These are phyloP conservation scores for Scartelaos histophorus DNA, from an alignment of 2,113 vertebrate genomes.

Conservation along the genomic window DNA sequence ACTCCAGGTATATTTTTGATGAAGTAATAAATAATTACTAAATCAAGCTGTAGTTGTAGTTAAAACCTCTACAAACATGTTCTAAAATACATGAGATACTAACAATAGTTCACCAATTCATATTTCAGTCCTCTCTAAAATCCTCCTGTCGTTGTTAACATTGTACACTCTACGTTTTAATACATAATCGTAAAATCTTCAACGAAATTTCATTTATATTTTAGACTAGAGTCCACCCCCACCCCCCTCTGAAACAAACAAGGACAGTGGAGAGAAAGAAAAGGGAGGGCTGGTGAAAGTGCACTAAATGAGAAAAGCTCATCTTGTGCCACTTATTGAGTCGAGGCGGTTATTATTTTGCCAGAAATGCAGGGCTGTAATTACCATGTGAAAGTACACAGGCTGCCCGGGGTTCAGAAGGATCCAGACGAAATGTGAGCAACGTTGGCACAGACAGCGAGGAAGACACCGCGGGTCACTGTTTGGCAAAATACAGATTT, in stretches of 20 bases:
- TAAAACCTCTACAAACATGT: too few species aligned
- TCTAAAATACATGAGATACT: too few species aligned
- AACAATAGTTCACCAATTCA: too few species aligned
- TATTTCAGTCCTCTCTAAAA: too few species aligned
- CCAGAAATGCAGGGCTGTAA: conserved; percentile 63
- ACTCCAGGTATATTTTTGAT: too few species aligned
- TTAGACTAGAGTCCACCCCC: too few species aligned
- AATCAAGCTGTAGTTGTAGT: too few species aligned
- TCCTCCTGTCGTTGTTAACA: too few species aligned
- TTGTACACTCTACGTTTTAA: too few species aligned
- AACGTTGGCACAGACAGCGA: conserved; percentile 49
- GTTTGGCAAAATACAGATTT: conserved; percentile 42
- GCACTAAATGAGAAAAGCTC: conserved; percentile 63
- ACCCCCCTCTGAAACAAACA: conserved; percentile 23
- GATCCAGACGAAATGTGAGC: conserved; percentile 37
- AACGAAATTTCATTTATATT: too few species aligned
- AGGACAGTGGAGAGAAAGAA: not conserved
- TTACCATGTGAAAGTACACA: conserved; percentile 63
- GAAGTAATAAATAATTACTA: too few species aligned
- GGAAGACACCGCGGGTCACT: conserved; percentile 32
- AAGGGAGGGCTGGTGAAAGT: conserved; percentile 37
- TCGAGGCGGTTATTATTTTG: conserved; percentile 63
- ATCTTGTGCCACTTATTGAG: conserved; percentile 62
- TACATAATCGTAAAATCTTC: too few species aligned
- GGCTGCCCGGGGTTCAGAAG: conserved; percentile 39